phyloP scores from a whole-genome alignment of 2,113 vertebrate genomes.

The Stigmatopora nigra region DNA sequence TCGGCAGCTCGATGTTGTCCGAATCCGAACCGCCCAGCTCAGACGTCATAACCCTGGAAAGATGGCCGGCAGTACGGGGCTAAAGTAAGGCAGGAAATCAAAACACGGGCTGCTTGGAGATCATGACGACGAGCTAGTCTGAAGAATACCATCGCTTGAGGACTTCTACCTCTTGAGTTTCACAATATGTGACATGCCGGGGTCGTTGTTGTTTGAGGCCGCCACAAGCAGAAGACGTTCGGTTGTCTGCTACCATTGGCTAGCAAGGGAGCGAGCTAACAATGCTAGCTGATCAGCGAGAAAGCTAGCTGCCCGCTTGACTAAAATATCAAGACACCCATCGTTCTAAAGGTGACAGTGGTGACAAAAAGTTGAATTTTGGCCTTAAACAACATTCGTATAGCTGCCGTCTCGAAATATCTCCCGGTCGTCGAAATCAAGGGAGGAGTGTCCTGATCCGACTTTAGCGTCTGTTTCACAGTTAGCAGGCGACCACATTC shows the following conservation, averaged over 20 bases:
- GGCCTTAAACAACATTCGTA: not conserved
- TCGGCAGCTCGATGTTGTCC: conserved; percentile 33
- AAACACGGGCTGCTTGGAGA: conserved; percentile 37
- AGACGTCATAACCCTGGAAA: conserved; percentile 66
- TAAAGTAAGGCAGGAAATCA: conserved; percentile 70
- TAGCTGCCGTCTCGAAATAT: not conserved
- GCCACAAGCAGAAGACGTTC: not conserved
- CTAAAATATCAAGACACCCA: not conserved
- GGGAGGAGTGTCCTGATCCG: not conserved
- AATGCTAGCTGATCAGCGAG: conserved; percentile 49
- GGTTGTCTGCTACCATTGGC: conserved; percentile 8
- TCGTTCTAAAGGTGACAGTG: not conserved
- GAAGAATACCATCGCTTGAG: not conserved
- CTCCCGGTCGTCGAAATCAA: not conserved
- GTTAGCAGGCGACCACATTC: conserved; percentile 40
- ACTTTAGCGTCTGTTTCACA: not conserved
- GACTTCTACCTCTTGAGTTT: not conserved
- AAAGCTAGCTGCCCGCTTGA: conserved; percentile 11
- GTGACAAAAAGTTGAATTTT: not conserved
- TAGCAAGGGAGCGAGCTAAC: conserved; percentile 27
- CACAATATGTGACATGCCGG: not conserved
- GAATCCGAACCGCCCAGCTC: conserved; percentile 56
- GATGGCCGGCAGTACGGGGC: conserved; percentile 70
- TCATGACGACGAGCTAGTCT: not conserved
- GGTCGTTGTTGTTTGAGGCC: not conserved